Evolutionary conservation across 1,140 invertebrate species (phyloP).

Genomic region (Drosophila prosaltans): DNA sequence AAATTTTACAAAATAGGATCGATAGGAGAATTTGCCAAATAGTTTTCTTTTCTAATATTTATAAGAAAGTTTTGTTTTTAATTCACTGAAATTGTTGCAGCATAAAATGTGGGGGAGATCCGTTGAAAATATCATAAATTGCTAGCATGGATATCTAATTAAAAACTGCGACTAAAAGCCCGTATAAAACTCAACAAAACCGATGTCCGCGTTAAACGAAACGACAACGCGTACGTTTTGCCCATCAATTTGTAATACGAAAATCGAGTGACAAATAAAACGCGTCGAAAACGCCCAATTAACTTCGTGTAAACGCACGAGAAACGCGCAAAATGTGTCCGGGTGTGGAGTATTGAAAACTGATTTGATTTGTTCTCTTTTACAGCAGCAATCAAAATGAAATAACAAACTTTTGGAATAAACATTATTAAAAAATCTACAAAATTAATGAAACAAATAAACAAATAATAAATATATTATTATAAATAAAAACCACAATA

Average conservation of each 20-base stretch:
- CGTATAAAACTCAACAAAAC: not conserved
- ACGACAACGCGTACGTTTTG: constrained; percentile 2
- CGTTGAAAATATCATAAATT: no score
- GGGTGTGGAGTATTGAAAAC: not conserved
- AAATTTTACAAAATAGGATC: no score
- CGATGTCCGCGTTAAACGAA: not conserved
- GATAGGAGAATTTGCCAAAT: no score
- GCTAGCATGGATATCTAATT: no score
- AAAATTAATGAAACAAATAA: not conserved
- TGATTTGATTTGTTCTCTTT: not conserved
- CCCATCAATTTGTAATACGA: not conserved
- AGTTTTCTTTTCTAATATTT: no score
- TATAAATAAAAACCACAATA: not conserved
- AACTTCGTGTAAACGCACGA: not conserved
- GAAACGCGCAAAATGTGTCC: not conserved
- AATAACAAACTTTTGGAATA: constrained; percentile 2
- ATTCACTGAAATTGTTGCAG: no score
- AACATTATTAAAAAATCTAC: not conserved
- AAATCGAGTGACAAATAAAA: no score
- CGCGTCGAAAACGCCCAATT: not conserved
- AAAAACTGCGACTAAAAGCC: no score
- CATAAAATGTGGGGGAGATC: no score
- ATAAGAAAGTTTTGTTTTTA: no score
- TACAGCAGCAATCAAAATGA: constrained; percentile 5
- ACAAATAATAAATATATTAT: not conserved